A percentile compares a stretch with the other conserved stretches of the same genome.
Evolutionary conservation across 2,113 vertebrate genomes (phyloP).

Genomic region (Dipodomys stephensi): DNA sequence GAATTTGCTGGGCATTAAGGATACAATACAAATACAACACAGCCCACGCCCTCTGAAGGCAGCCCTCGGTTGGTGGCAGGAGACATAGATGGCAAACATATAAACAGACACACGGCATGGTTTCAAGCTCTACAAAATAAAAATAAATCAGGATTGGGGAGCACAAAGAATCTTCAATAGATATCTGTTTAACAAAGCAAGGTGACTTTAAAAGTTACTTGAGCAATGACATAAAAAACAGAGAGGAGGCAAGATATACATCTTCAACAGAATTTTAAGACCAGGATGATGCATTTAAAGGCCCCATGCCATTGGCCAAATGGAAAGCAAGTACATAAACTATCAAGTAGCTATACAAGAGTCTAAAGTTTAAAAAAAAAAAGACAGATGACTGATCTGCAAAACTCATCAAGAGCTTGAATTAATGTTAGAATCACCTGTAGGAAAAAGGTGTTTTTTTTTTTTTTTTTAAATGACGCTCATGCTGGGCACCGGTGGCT

Average conservation of each 20-base stretch:
- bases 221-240: neutral
- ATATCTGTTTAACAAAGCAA: neutral
- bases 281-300: neutral
- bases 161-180: neutral
- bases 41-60: neutral
- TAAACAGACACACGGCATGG: neutral
- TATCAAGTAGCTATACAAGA: neutral
- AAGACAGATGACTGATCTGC: neutral
- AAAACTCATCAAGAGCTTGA: neutral
- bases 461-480: too few relatives aligned
- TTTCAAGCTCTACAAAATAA: constrained; percentile 1
- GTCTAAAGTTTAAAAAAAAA: neutral
- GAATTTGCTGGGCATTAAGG: neutral
- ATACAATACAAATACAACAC: neutral
- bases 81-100: neutral
- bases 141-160: neutral
- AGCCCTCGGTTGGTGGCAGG: neutral
- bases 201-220: neutral
- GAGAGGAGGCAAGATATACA: neutral
- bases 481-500: too few relatives aligned
- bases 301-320: neutral
- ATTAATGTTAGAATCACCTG: neutral
- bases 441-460: too few relatives aligned
- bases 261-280: constrained; percentile 7
- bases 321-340: neutral